These are phyloP conservation scores for Perccottus glenii DNA, from an alignment of 2,113 vertebrate genomes.

Conservation along the genomic window DNA sequence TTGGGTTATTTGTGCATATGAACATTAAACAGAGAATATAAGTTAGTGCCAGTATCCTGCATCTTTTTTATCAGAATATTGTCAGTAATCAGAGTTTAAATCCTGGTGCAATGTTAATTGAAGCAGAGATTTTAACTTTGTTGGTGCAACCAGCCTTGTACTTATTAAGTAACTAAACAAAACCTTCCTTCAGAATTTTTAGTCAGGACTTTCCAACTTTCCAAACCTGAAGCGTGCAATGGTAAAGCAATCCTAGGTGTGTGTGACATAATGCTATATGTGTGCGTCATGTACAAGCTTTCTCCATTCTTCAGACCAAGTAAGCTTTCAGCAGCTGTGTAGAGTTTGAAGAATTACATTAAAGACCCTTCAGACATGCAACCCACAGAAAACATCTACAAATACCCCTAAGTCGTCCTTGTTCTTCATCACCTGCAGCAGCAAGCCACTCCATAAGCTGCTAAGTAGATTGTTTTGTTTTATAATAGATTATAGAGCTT, in stretches of 20 bases:
- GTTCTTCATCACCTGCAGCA: too few relatives aligned
- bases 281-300: conserved; percentile 19
- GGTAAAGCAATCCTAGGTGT: conserved; percentile 4
- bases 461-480: conserved; percentile 42
- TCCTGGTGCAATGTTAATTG: too few relatives aligned
- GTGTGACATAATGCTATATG: conserved; percentile 3
- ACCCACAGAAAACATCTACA: conserved; percentile 4
- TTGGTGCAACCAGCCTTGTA: too few relatives aligned
- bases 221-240: background rate
- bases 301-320: conserved; percentile 14
- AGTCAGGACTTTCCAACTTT: background rate
- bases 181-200: background rate
- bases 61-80: too few relatives aligned
- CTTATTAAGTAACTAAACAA: background rate
- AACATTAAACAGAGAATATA: too few relatives aligned
- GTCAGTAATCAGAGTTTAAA: too few relatives aligned
- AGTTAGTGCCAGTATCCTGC: too few relatives aligned
- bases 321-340: conserved; percentile 7
- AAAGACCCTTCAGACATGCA: conserved; percentile 23
- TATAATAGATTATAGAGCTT: conserved; percentile 46
- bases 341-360: too few relatives aligned
- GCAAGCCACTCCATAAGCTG: conserved; percentile 24
- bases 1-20: too few relatives aligned
- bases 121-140: too few relatives aligned
- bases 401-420: too few relatives aligned